These are phyloP conservation scores for Anthonomus grandis DNA, from an alignment of 1,140 invertebrate genomes.

Conservation along the genomic window DNA sequence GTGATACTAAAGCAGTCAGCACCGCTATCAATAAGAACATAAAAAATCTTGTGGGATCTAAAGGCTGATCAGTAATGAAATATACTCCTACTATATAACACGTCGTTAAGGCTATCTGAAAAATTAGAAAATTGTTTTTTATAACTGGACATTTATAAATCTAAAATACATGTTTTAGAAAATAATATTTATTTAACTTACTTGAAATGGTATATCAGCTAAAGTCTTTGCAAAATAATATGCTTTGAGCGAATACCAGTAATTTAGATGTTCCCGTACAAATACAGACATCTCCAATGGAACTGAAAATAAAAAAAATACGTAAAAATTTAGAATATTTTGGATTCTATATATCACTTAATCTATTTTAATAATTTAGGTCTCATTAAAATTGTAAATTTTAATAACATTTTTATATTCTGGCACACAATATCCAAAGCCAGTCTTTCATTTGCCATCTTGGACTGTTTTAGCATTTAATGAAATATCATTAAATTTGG, in stretches of 20 bases:
- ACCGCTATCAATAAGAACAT: conserved; percentile 87
- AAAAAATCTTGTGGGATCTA: conserved; percentile 77
- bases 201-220: conserved; percentile 74
- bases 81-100: conserved; percentile 91
- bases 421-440: too few species aligned
- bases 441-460: too few species aligned
- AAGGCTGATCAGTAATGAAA: conserved; percentile 91
- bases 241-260: conserved; percentile 95
- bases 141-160: not conserved
- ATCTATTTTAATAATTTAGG: too few species aligned
- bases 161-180: not conserved
- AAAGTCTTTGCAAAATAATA: conserved; percentile 95
- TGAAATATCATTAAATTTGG: too few species aligned
- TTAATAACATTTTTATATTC: too few species aligned
- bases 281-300: conserved; percentile 93
- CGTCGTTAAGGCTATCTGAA: conserved; percentile 81
- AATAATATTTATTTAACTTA: not conserved
- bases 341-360: too few species aligned
- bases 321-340: too few species aligned
- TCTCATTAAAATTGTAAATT: too few species aligned
- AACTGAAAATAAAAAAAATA: conserved; percentile 59
- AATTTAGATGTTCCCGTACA: conserved; percentile 92
- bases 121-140: conserved; percentile 8
- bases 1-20: conserved; percentile 85
- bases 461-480: too few species aligned